A percentile compares a stretch with the other conserved stretches of the same genome.
These are phyloP conservation scores for Gasterosteus aculeatus DNA, from an alignment of 2,113 vertebrate genomes.

Conservation along the genomic window DNA sequence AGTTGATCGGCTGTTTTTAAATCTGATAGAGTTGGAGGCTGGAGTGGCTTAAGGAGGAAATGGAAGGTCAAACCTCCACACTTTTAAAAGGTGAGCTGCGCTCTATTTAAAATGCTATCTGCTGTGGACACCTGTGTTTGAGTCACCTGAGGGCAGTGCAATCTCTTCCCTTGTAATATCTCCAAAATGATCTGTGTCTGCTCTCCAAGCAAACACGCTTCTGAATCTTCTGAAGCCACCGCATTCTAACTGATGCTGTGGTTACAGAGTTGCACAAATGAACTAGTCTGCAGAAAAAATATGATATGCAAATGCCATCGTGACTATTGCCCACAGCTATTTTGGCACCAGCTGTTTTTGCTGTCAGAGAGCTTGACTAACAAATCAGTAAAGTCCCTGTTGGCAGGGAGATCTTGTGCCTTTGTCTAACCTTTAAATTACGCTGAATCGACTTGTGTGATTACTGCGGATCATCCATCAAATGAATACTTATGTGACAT, in stretches of 20 bases:
- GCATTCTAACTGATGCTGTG: constrained; percentile 19
- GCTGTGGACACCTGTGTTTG: neutral
- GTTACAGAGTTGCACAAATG: constrained; percentile 42
- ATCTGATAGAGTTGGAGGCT: neutral
- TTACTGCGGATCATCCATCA: constrained; percentile 2
- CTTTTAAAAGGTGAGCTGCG: neutral
- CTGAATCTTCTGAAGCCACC: constrained; percentile 2
- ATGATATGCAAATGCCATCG: constrained; percentile 56
- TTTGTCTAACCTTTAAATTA: constrained; percentile 18
- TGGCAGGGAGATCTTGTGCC: constrained; percentile 7
- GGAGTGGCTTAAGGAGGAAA: neutral
- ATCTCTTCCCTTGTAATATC: neutral
- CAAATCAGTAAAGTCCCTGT: constrained; percentile 16
- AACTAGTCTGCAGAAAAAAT: constrained; percentile 46
- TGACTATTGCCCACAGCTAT: constrained; percentile 39
- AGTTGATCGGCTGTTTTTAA: neutral
- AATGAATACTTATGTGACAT: neutral
- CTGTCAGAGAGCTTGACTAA: constrained; percentile 24
- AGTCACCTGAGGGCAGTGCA: constrained; percentile 2
- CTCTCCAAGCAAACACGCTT: neutral
- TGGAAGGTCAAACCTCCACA: neutral
- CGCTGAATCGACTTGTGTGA: neutral
- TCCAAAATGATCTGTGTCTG: constrained; percentile 6
- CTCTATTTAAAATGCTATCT: constrained; percentile 2
- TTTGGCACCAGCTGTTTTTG: constrained; percentile 47